Base-by-base conservation (phyloP, 2,113 vertebrate species). In the Siphamia tubifer region DNA sequence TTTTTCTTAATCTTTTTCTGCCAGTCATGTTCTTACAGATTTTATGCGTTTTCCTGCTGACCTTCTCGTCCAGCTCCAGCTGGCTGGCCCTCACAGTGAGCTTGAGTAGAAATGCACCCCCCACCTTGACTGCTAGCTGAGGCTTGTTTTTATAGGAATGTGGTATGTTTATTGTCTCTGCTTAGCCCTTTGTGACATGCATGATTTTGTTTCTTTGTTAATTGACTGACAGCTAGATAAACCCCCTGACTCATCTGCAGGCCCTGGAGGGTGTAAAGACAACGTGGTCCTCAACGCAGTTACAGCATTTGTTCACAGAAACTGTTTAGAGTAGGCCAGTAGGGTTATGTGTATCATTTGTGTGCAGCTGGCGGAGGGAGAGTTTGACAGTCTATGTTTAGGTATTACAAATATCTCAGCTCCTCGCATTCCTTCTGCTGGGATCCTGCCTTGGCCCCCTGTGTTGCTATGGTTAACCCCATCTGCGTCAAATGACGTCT, bases 351-450 rank as follows among this genome's bases (percentile, higher is more conserved):
- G 67, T 81, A 70, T 89, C 79, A 69, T 71, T 86, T 68, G 49
- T 30, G 56, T 87, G 88, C 88, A 88, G 89, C 90, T 89, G 87
- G 66, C 63, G 44, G 51, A 31, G 25, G 51, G 57, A 60, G 69
- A 54, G 74, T 88, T 89, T 89, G 85, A 89, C 84, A 85, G 83
- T 77, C 85, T 82, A 79, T 83, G 88, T 89, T 92, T 87, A 85
- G 82, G 68, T 87, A 88, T 89, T 89, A 76, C 82, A 92, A 87
- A 91, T 87, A 90, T 92, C 73, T 83, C 54, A 71, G 69, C 76
- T 69, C 21, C 64, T 81, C 51, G 19, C 86, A 89, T 91, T 92
- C 85, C 85, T 89, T 54, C 52, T 56, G 63, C 55, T 25, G 68
- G 35, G 43, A 74, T 83, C 55, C 71, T 60, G 47, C 68, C 66